Evolutionary conservation across 1,140 invertebrate species (phyloP), one percentile per base, ranked within the genome.

Genomic region (Drosophila lini): DNA sequence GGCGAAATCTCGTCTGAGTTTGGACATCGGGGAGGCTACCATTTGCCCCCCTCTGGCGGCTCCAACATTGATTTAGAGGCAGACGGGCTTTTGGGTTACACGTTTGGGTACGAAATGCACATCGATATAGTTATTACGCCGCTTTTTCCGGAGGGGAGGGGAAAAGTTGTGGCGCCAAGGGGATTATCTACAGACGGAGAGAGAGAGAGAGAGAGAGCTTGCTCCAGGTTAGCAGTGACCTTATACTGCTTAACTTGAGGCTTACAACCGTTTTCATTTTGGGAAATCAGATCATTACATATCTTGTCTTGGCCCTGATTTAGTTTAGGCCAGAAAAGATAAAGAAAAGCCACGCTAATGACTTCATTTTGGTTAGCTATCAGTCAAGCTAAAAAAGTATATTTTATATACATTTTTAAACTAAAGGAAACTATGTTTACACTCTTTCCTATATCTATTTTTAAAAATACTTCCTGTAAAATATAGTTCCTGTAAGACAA

Each of bases 41-140:
- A 16, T 19, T 45, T 5, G 0, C 13, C 36, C 13, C 7, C 44
- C 44, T n/a, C 13, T 47, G 45, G 15, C 45, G 7, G 13, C 44
- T n/a, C 22, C 45, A 47, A n/a, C 45, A 47, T 47, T 47, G 45
- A 47, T 47, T 47, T 47, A 31, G 25, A 47, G 45, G 45, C 38
- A 60, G 60, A 60, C 57, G 10, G 48, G 34, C 25, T 22, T 15
- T 19, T 9, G 8, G 16, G 25, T 2, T 5, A 28, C 25, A 5
- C 25, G 25, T 28, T 28, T 28, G 25, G 25, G 25, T 28, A 28
- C 25, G 3, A 71, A 57, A 58, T 59, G 65, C 67, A 71, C 65
- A 71, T 71, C 67, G 69, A 73, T 71, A 71, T 71, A 50, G 69
- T 58, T 73, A 71, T 73, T 71, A 59, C 34, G 38, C 36, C 65